Percentiles rank a stretch among this genome's conserved stretches.
These are phyloP conservation scores for Stenodera caucasica DNA, from an alignment of 2,888 invertebrate genomes.

Conservation along the genomic window DNA sequence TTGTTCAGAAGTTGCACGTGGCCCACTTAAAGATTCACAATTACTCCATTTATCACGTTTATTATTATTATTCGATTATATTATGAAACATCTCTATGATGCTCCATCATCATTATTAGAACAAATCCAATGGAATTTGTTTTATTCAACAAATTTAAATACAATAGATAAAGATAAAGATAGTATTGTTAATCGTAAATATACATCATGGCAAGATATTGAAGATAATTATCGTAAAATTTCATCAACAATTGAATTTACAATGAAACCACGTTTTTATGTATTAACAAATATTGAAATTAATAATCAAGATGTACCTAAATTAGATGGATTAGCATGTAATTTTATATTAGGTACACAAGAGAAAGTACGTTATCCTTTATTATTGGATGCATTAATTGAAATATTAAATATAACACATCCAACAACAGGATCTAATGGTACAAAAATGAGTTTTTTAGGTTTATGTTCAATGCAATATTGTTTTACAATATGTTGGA, in stretches of 20 bases:
- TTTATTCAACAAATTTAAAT: slow-evolving; percentile 66
- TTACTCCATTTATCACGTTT: slow-evolving; percentile 81
- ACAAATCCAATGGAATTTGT: slow-evolving; percentile 84
- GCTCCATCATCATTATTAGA: slow-evolving; percentile 83
- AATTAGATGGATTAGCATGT: slow-evolving; percentile 89
- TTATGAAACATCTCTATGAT: slow-evolving; percentile 94
- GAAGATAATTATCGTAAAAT: slow-evolving; percentile 73
- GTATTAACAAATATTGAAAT: slow-evolving; percentile 79
- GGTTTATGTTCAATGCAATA: slow-evolving; percentile 85
- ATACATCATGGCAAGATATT: slow-evolving; percentile 73
- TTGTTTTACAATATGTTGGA: slow-evolving; percentile 85
- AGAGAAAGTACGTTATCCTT: slow-evolving; percentile 86
- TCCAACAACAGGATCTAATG: slow-evolving; percentile 58
- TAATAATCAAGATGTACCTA: slow-evolving; percentile 80
- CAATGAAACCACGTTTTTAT: slow-evolving; percentile 90
- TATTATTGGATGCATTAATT: slow-evolving; percentile 82
- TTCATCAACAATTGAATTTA: slow-evolving; percentile 63
- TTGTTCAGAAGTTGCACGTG: slow-evolving; percentile 67
- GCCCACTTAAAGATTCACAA: slow-evolving; percentile 66
- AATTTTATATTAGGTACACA: slow-evolving; percentile 93
- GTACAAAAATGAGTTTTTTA: slow-evolving; percentile 59
- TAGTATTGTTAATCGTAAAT: slow-evolving; percentile 64
- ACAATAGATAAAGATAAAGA: slow-evolving; percentile 61
- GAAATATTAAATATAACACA: slow-evolving; percentile 81
- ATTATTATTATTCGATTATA: slow-evolving; percentile 86